Evolutionary conservation across 64 coral and sea anemone genomes (phyloP).

Genomic region (Hydrozoanthus tunicans): DNA sequence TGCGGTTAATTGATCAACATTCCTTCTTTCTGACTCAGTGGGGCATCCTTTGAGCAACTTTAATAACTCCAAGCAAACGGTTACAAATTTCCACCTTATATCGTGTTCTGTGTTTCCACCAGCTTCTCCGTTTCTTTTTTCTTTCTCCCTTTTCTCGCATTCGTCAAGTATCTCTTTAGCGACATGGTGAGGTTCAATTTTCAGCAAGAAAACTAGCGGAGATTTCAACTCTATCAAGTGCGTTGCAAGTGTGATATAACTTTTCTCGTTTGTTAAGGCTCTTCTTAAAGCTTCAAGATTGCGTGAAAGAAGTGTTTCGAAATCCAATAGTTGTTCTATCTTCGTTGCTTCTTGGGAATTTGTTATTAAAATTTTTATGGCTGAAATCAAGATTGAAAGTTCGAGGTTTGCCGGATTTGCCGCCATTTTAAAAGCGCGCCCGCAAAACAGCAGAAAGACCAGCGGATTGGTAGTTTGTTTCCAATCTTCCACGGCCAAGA

Average conservation of each 20-base stretch:
- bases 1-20: background rate
- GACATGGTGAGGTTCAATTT: background rate
- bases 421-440: constrained; percentile 41
- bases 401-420: background rate
- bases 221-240: background rate
- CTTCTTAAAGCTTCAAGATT: background rate
- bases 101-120: background rate
- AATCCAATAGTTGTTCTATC: background rate
- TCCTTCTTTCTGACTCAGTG: background rate
- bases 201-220: background rate
- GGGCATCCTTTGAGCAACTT: constrained; percentile 40
- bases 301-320: constrained; percentile 17
- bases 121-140: background rate
- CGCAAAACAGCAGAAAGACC: background rate
- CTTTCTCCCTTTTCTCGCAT: background rate
- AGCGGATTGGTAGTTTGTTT: no score
- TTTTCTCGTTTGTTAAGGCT: background rate
- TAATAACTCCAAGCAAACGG: constrained; percentile 63
- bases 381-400: constrained; percentile 8
- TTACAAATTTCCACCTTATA: constrained; percentile 66
- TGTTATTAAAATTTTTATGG: constrained; percentile 9
- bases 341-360: constrained; percentile 2
- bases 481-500: no score
- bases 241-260: background rate
- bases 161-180: background rate